These are phyloP conservation scores for Kryptopterus vitreolus DNA, from an alignment of 2,797 vertebrate genomes.

Conservation along the genomic window DNA sequence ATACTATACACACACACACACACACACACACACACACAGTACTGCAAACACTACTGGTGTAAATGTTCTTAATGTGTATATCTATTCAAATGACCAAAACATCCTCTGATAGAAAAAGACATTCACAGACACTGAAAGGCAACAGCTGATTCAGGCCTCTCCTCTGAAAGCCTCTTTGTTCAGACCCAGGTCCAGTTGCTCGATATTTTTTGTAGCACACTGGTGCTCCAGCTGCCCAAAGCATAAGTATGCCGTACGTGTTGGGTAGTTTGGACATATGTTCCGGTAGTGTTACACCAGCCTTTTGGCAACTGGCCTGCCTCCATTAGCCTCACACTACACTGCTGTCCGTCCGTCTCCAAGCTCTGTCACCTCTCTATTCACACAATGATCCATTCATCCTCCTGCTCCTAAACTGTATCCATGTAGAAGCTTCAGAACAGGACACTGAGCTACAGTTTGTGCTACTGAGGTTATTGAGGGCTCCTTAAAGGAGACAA, in stretches of 20 bases:
- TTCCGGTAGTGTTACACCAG: slow-evolving; percentile 39
- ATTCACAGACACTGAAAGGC: slow-evolving; percentile 11
- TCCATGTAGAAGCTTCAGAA: slow-evolving; percentile 5
- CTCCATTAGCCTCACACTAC: slow-evolving; percentile 44
- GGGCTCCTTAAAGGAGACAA: background rate
- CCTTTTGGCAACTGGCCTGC: slow-evolving; percentile 37
- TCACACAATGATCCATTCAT: slow-evolving; percentile 42
- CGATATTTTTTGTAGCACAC: slow-evolving; percentile 31
- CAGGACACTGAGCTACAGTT: background rate
- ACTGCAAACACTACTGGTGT: background rate
- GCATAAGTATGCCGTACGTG: slow-evolving; percentile 43
- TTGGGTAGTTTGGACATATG: slow-evolving; percentile 37
- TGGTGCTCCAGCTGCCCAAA: slow-evolving; percentile 45
- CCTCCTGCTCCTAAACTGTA: background rate
- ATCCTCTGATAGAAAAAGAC: slow-evolving; percentile 13
- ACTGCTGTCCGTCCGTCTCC: slow-evolving; percentile 37
- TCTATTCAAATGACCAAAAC: background rate
- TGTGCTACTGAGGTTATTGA: slow-evolving; percentile 14
- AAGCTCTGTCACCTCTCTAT: slow-evolving; percentile 33
- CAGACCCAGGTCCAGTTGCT: slow-evolving; percentile 47
- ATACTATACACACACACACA: background rate
- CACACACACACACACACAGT: no score
- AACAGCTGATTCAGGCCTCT: slow-evolving; percentile 47
- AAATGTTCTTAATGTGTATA: slow-evolving; percentile 1
- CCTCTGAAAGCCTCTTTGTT: slow-evolving; percentile 39